A percentile compares a stretch with the other conserved stretches of the same genome.
phyloP scores from a whole-genome alignment of 1,140 invertebrate species.

The Panonychus citri region DNA sequence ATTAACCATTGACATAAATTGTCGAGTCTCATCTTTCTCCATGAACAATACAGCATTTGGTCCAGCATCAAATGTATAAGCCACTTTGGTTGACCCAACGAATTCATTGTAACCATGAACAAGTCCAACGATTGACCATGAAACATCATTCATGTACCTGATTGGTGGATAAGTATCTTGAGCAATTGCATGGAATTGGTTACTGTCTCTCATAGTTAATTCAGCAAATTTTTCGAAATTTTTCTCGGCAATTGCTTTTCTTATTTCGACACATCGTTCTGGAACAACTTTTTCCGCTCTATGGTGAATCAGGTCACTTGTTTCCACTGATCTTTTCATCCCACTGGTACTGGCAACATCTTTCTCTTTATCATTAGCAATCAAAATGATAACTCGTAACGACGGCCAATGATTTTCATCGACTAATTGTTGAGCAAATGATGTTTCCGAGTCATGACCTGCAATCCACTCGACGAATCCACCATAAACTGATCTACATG shows the following conservation, averaged over 20 bases:
- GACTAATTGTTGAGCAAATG: constrained; percentile 42
- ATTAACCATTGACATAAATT: constrained; percentile 38
- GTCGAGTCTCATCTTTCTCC: constrained; percentile 44
- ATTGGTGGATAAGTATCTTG: constrained; percentile 84
- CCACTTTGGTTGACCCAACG: constrained; percentile 35
- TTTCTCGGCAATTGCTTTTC: constrained; percentile 44
- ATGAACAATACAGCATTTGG: constrained; percentile 83
- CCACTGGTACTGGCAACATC: constrained; percentile 64
- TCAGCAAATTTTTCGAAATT: constrained; percentile 73
- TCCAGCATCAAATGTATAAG: constrained; percentile 93
- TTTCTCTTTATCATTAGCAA: constrained; percentile 64
- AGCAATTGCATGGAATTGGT: constrained; percentile 87
- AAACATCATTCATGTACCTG: constrained; percentile 70
- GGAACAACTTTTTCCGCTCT: constrained; percentile 47
- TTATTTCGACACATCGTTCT: constrained; percentile 38
- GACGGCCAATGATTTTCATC: constrained; percentile 62
- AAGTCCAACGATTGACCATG: constrained; percentile 48
- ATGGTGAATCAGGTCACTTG: constrained; percentile 56
- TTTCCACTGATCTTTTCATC: constrained; percentile 61
- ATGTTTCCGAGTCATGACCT: constrained; percentile 56
- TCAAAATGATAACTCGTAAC: constrained; percentile 65
- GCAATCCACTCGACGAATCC: constrained; percentile 80
- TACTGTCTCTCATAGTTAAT: constrained; percentile 90
- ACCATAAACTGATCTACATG: constrained; percentile 77
- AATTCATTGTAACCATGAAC: constrained; percentile 57